These are phyloP conservation scores for Coelogynopora nodosa DNA, from an alignment of 2,888 invertebrate species.

Conservation along the genomic window DNA sequence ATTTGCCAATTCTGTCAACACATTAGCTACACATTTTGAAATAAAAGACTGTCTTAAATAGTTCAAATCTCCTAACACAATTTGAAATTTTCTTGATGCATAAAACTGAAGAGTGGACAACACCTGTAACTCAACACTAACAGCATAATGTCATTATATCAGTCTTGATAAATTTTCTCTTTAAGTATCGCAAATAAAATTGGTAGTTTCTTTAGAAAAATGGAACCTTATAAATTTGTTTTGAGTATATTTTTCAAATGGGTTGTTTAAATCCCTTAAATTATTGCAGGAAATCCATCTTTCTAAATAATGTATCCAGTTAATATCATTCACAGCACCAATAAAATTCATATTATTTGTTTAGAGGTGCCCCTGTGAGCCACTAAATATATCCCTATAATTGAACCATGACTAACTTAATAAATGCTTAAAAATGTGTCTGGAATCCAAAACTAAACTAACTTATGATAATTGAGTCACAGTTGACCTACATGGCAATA, in stretches of 20 bases:
- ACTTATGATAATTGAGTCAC: too few relatives aligned
- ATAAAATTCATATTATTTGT: too few relatives aligned
- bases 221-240: not conserved
- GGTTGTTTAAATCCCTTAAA: not conserved
- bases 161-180: not conserved
- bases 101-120: not conserved
- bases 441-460: too few relatives aligned
- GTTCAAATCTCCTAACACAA: not conserved
- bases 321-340: not conserved
- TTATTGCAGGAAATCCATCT: not conserved
- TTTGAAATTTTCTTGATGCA: not conserved
- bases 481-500: too few relatives aligned
- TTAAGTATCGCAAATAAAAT: not conserved
- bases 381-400: too few relatives aligned
- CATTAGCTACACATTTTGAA: not conserved
- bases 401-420: too few relatives aligned
- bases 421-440: too few relatives aligned
- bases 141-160: not conserved
- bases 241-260: not conserved
- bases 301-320: not conserved
- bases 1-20: not conserved
- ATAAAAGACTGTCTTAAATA: not conserved
- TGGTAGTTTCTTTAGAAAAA: not conserved
- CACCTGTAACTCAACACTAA: not conserved
- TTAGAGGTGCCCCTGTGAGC: too few relatives aligned